Evolutionary conservation across 2,797 vertebrate genomes (phyloP), one percentile per base, ranked within the genome.

Genomic region (Pogonophryne albipinna): DNA sequence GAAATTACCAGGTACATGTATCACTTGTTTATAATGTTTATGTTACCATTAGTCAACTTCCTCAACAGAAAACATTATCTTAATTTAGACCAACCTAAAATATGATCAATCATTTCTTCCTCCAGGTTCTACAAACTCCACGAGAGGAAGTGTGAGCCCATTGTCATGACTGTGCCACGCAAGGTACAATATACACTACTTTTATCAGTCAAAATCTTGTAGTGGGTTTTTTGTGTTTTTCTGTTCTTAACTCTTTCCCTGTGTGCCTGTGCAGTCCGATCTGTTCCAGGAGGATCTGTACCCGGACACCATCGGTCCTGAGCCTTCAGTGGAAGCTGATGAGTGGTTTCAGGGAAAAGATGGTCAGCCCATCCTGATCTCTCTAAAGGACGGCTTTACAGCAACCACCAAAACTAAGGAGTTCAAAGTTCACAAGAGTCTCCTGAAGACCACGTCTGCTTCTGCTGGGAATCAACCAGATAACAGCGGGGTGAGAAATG

Each of bases 51-150:
- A 9, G 3, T 49, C 2, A 13, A 42, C 12, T 70, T 45, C 38
- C 31, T 53, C 52, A 38, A 64, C 13, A 56, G 31, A 10, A 64
- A 23, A 13, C 10, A 5, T 46, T 46, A 52, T 58, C 16, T 41
- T n/a, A 49, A 27, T 11, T 12, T 58, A 11, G 9, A 12, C 56
- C 8, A 46, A 45, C 1, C 41, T 66, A 1, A 58, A 66, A 66
- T 20, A 1, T 71, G 0, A 65, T 45, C 42, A 41, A 69, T 56
- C 66, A 2, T 83, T 74, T 76, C 50, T 52, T 0, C 53, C 78
- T 78, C 45, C 85, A 98, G 97, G 77, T 98, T 98, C 93, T 98
- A 97, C 92, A 98, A 97, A 87, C 95, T 98, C 31, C 97, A 96
- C 0, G 97, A 98, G 90, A 93, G 96, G 79, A 96, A 95, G 64